phyloP scores from a whole-genome alignment of 2,797 vertebrate genomes.

The Zenarchopterus dispar region DNA sequence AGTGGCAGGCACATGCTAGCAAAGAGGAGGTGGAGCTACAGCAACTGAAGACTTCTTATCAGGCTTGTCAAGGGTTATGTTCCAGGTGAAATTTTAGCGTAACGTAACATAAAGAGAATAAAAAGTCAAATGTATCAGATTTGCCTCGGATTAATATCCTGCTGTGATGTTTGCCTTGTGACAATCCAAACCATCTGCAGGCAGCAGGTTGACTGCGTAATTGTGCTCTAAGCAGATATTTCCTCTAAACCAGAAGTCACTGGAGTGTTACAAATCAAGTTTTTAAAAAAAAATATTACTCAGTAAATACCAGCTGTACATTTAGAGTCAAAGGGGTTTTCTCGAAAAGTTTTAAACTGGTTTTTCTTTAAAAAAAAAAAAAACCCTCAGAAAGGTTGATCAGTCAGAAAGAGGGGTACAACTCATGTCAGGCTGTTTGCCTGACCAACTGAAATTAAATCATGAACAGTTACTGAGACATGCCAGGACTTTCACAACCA shows the following conservation, averaged over 20 bases:
- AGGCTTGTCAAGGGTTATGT: conserved; percentile 48
- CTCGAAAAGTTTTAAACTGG: no score
- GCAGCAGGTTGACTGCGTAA: conserved; percentile 10
- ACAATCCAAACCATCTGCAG: conserved; percentile 43
- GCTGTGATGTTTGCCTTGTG: no score
- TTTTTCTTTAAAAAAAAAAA: no score
- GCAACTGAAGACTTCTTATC: conserved; percentile 56
- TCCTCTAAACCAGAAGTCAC: conserved; percentile 25
- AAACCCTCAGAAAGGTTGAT: background rate
- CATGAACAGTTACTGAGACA: background rate
- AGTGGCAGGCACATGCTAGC: conserved; percentile 71
- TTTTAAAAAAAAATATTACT: no score
- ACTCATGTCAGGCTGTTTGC: no score
- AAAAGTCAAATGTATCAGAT: no score
- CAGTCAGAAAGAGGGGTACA: background rate
- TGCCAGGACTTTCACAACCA: conserved; percentile 14
- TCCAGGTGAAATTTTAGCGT: conserved; percentile 22
- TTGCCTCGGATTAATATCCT: no score
- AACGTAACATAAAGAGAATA: conserved; percentile 11
- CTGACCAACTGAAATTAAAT: background rate
- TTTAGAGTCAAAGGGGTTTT: no score
- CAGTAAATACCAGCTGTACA: no score
- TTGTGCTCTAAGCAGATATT: conserved; percentile 11
- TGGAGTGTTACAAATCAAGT: background rate
- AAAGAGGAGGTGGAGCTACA: conserved; percentile 65